Evolutionary conservation across 2,888 invertebrate genomes (phyloP), one percentile per base, ranked within the genome.

Genomic region (Sinelater perroti): DNA sequence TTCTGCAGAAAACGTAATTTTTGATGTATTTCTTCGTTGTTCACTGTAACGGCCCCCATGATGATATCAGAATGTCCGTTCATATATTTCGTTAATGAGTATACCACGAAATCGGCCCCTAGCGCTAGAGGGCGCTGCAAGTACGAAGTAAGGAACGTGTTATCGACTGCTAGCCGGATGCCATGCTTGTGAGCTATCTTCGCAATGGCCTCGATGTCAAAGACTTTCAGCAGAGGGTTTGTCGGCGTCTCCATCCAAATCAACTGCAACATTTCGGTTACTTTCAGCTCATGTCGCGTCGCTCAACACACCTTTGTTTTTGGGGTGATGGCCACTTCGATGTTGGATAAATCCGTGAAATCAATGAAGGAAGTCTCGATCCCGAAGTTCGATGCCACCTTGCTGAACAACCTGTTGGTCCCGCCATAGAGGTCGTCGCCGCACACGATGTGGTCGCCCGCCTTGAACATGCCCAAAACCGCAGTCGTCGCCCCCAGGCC

Each of bases 11-110:
- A 97, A 66, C 87, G 83, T 24, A 99, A 78, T 72, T 83, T 85
- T 7, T 87, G 80, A 60, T 86, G 87, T 2, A 97, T 70, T 35
- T 85, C 85, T 31, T 90, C 86, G 67, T 87, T 83, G 67, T 87
- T 93, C 2, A 90, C 85, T 24, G 91, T 81, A 4, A 89, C 85
- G 10, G 93, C 90, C 1, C 98, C 98, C 98, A 99, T 98, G 3
- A 98, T 87, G 13, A 96, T 91, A 80, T 99, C 98, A 0, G 94
- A 89, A 79, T 99, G 98, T 0, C 98, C 98, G 78, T 99, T 99
- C 88, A 99, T 93, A 75, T 97, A 99, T 79, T 99, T 99, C 0
- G 97, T 96, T 50, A 97, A 73, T 0, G 98, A 98, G 78, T 98
- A 96, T 68, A 93, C 80, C 1, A 89, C 90, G 50, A 97, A 80